Evolutionary conservation across 2,113 vertebrate species (phyloP).

Genomic region (Pantherophis guttatus): DNA sequence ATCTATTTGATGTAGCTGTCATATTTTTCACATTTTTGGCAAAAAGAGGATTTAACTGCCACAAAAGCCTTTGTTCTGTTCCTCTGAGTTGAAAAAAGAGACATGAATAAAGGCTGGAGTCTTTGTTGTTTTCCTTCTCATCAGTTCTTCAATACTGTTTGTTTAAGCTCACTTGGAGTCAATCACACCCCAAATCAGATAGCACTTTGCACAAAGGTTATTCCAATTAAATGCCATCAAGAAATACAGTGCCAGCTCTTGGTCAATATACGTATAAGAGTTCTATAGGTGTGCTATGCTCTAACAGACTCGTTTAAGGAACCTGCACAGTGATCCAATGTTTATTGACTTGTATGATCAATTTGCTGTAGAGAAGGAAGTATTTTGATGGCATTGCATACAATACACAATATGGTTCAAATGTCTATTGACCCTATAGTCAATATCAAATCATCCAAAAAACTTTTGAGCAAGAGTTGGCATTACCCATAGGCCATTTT

Average conservation of each 20-base stretch:
- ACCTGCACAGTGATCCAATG: not conserved
- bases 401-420: not conserved
- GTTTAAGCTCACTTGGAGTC: slow-evolving; percentile 10
- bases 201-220: slow-evolving; percentile 1
- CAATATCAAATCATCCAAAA: not conserved
- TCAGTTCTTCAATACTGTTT: not conserved
- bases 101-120: slow-evolving; percentile 15
- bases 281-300: not conserved
- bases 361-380: not conserved
- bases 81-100: slow-evolving; percentile 44
- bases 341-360: not conserved
- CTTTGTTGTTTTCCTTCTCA: not conserved
- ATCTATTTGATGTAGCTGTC: slow-evolving; percentile 26
- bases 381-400: not conserved
- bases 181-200: slow-evolving; percentile 8
- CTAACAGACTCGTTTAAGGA: not conserved
- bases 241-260: not conserved
- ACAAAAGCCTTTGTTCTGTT: slow-evolving; percentile 35
- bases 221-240: slow-evolving; percentile 15
- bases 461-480: not conserved
- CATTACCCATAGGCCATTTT: not conserved
- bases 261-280: not conserved
- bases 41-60: slow-evolving; percentile 24
- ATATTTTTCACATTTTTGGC: slow-evolving; percentile 30
- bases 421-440: not conserved